Evolutionary conservation across 2,113 vertebrate species (phyloP).

Genomic region (rabbit (Oryctolagus cuniculus)): mOryCun1.1 NC_091439.1:79179001-79179500

Average conservation of each 20-base stretch:
- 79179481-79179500: background rate
- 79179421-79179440: slow-evolving; percentile 8
- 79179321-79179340: background rate
- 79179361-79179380: slow-evolving; percentile 9
- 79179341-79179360: background rate
- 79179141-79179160: slow-evolving; percentile 91
- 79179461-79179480: background rate
- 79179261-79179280: slow-evolving; percentile 87
- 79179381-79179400: background rate
- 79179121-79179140: slow-evolving; percentile 86
- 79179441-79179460: background rate
- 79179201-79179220: slow-evolving; percentile 89
- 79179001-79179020: slow-evolving; percentile 92
- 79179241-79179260: slow-evolving; percentile 86
- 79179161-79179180: slow-evolving; percentile 82
- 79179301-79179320: slow-evolving; percentile 74
- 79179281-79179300: slow-evolving; percentile 81
- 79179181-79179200: slow-evolving; percentile 86
- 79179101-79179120: slow-evolving; percentile 85
- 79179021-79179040: slow-evolving; percentile 93
- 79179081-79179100: slow-evolving; percentile 86
- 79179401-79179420: background rate
- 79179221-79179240: slow-evolving; percentile 89
- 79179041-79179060: slow-evolving; percentile 92
- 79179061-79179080: slow-evolving; percentile 93